Conservation (phyloP, 92 coral and sea anemone species). For the Chrysogorgia sp. region DNA sequence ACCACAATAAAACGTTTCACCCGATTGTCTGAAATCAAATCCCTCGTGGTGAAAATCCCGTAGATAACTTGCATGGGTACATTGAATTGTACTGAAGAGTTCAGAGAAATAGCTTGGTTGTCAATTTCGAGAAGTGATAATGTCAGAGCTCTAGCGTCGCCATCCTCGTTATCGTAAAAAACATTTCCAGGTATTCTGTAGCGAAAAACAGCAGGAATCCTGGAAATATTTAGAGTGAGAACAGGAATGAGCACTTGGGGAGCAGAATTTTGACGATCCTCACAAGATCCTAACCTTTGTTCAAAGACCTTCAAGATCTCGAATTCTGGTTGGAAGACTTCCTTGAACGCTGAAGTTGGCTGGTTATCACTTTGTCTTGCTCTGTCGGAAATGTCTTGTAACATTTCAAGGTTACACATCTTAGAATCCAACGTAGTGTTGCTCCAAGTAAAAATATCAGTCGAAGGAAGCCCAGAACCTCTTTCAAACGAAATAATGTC, state of each 20-base stretch:
- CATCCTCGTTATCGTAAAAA: constrained; percentile 53
- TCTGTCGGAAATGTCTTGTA: constrained; percentile 35
- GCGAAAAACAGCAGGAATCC: constrained; percentile 53
- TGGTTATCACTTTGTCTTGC: constrained; percentile 11
- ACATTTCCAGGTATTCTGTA: constrained; percentile 40
- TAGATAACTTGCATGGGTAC: constrained; percentile 31
- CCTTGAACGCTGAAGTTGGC: constrained; percentile 64
- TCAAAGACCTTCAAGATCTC: constrained; percentile 53
- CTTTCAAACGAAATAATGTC: constrained; percentile 47
- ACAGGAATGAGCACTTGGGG: constrained; percentile 54
- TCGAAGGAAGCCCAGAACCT: constrained; percentile 51
- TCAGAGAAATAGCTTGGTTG: constrained; percentile 27
- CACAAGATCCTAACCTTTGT: constrained; percentile 70
- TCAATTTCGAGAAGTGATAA: constrained; percentile 14
- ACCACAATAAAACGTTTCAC: constrained; percentile 8
- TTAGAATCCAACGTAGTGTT: constrained; percentile 26
- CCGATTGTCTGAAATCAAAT: constrained; percentile 23
- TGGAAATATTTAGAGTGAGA: constrained; percentile 36
- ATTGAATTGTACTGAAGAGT: constrained; percentile 50
- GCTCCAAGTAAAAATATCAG: constrained; percentile 55
- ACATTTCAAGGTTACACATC: constrained; percentile 32
- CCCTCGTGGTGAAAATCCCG: constrained; percentile 34
- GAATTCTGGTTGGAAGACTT: constrained; percentile 66
- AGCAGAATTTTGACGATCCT: constrained; percentile 35
- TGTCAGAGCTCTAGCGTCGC: constrained; percentile 29